These are phyloP conservation scores for Heteromormyrus szaboi DNA, from an alignment of 2,797 vertebrate species.

Conservation along the genomic window DNA sequence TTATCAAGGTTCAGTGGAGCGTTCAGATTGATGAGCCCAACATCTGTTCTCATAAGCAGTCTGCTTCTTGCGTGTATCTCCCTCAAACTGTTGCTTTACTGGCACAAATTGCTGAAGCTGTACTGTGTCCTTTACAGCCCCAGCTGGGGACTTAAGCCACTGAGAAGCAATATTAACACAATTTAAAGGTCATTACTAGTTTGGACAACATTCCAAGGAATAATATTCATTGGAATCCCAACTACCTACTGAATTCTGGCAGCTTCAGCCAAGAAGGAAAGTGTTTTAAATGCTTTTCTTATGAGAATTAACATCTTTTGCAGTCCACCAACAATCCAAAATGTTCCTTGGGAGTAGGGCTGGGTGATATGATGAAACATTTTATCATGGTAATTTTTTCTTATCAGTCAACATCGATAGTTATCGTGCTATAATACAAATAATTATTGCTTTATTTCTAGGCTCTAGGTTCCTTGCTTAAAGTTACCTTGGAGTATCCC, in stretches of 20 bases:
- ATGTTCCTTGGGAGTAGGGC: background rate
- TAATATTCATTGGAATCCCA: background rate
- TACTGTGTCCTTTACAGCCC: background rate
- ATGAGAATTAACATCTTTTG: background rate
- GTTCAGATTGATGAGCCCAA: conserved; percentile 56
- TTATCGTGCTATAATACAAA: background rate
- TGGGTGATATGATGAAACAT: background rate
- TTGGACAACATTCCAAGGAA: background rate
- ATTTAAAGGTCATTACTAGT: background rate
- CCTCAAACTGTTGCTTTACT: conserved; percentile 52
- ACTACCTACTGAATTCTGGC: background rate
- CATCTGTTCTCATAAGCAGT: conserved; percentile 51
- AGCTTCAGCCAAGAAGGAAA: background rate
- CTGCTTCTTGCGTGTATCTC: conserved; percentile 48
- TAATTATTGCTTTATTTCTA: background rate
- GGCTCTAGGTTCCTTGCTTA: background rate
- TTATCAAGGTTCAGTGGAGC: conserved; percentile 17
- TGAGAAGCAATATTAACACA: background rate
- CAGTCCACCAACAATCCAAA: background rate
- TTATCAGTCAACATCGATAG: background rate
- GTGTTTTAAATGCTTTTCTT: background rate
- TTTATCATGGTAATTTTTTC: background rate
- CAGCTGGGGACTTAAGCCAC: background rate
- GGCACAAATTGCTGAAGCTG: background rate
- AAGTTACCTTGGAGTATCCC: background rate